Percentiles rank a stretch among this genome's conserved stretches.
Evolutionary conservation across 2,113 vertebrate genomes (phyloP).

Genomic region (Rhagologus leucostigma): DNA sequence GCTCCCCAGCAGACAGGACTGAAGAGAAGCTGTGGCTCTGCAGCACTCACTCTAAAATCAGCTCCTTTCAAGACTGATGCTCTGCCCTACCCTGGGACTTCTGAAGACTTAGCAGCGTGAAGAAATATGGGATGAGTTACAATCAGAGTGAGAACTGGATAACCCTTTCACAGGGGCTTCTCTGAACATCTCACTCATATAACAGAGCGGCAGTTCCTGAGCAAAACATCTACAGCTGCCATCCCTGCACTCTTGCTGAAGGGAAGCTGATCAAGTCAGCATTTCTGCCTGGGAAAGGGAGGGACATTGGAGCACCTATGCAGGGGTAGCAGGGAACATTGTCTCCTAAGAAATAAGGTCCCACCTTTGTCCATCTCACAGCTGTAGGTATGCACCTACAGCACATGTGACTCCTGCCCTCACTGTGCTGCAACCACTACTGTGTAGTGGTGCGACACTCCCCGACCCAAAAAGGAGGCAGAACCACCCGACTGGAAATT

Average conservation of each 20-base stretch:
- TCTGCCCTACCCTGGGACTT: conserved; percentile 4
- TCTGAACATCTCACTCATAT: background rate
- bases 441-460: background rate
- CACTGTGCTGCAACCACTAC: accelerated
- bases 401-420: background rate
- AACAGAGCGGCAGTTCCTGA: background rate
- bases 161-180: background rate
- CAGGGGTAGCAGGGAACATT: background rate
- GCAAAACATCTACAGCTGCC: background rate
- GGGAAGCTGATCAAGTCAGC: background rate
- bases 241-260: background rate
- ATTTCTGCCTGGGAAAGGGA: background rate
- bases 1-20: conserved; percentile 22
- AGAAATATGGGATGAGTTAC: background rate
- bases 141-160: background rate
- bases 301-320: background rate
- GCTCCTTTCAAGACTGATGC: background rate
- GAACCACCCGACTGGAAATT: background rate
- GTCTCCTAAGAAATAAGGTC: background rate
- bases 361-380: background rate
- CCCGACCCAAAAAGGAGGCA: background rate
- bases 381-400: background rate
- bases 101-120: background rate
- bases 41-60: background rate
- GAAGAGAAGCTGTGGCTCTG: background rate